Base-by-base conservation (phyloP, 2,797 vertebrate genomes). In the Notolabrus celidotus region DNA sequence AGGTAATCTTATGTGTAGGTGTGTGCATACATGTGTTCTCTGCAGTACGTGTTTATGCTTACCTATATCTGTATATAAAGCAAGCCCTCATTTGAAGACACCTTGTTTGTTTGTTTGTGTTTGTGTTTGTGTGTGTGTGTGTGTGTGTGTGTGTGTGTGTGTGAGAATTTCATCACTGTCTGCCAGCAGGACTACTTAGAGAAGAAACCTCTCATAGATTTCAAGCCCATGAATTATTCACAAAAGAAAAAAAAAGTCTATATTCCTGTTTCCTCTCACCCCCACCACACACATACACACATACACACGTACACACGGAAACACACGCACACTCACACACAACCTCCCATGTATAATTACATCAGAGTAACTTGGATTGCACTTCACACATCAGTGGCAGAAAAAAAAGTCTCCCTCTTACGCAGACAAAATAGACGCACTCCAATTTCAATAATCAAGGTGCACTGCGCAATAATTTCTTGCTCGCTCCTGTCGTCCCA, bases 181-280 rank as follows among this genome's bases (percentile, higher is more conserved):
- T 71, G 60, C 67, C 68, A 68, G 66, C 45, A 67, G 47, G 33
- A 83, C 64, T 72, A 71, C 67, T 84, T 73, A 80, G 64, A 80
- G 61, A 70, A 76, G 47, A 77, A 86, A 70, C 43, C 61, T 73
- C 60, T 76, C 66, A 57, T 67, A 76, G 68, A 80, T 79, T 79
- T 86, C 54, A 71, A 51, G 27, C 11, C 45, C 56, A 88, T 88
- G 72, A 80, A 88, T 88, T 77, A 88, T 89, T 89, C 70, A 88
- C 57, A 67, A 42, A 78, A 45, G 66, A 70, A 83, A 46, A 17
- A 68, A 46, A 55, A 68, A 68, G 61, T 74, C 69, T 71, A 39
- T 71, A 43, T 46, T 69, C 52, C 34, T 50, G 43, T 73, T 82
- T 78, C 59, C 57, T 49, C 50, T 53, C 29, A 43, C 19, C n/a